Evolutionary conservation across 1,140 invertebrate species (phyloP).

Genomic region (Drosophila melanica): DNA sequence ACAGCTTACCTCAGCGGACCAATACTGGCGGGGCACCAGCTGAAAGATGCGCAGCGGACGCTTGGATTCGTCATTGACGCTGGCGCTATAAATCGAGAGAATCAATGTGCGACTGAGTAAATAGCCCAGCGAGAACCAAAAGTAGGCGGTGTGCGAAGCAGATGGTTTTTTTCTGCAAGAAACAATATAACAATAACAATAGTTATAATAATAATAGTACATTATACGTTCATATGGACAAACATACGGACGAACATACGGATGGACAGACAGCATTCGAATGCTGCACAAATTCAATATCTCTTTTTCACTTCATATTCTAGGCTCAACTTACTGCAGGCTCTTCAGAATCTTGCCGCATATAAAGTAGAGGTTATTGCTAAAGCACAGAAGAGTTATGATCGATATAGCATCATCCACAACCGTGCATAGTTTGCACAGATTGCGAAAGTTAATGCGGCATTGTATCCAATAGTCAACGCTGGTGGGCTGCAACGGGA

Average conservation of each 20-base stretch:
- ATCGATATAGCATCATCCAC: slow-evolving; percentile 86
- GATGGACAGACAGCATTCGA: too few species aligned
- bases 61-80: slow-evolving; percentile 87
- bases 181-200: not conserved
- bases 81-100: slow-evolving; percentile 86
- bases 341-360: slow-evolving; percentile 89
- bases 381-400: slow-evolving; percentile 88
- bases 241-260: too few species aligned
- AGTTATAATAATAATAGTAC: too few species aligned
- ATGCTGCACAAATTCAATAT: too few species aligned
- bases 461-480: slow-evolving; percentile 85
- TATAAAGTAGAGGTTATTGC: slow-evolving; percentile 89
- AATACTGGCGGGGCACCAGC: slow-evolving; percentile 85
- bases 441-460: slow-evolving; percentile 86
- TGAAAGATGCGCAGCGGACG: slow-evolving; percentile 85
- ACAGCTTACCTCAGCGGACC: slow-evolving; percentile 85
- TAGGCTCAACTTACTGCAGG: slow-evolving; percentile 85
- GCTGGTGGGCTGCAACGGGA: slow-evolving; percentile 64
- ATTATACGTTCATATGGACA: too few species aligned
- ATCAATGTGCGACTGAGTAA: slow-evolving; percentile 86
- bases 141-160: slow-evolving; percentile 84
- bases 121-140: slow-evolving; percentile 87
- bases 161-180: slow-evolving; percentile 69
- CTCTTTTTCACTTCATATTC: too few species aligned
- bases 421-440: slow-evolving; percentile 86